Percentiles rank a stretch among this genome's conserved stretches.
Evolutionary conservation across 1,140 invertebrate genomes (phyloP).

Genomic region (Papilio polyxenes): DNA sequence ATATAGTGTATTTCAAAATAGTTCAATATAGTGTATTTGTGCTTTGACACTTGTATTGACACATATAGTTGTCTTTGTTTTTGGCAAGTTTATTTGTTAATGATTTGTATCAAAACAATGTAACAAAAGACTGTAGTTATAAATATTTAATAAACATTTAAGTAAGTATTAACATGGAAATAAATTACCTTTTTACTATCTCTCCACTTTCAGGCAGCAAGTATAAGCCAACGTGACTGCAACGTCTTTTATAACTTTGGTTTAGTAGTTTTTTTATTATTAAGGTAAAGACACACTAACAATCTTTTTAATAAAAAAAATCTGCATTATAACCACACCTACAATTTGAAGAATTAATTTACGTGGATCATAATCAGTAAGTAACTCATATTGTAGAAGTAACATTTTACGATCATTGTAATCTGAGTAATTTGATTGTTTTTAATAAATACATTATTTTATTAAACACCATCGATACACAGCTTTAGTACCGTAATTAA

Average conservation of each 20-base stretch:
- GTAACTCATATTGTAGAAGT: neutral
- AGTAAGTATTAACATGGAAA: neutral
- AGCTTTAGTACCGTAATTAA: neutral
- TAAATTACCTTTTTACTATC: neutral
- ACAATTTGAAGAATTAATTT: neutral
- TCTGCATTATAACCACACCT: too few species aligned
- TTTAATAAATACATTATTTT: neutral
- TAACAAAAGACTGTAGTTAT: neutral
- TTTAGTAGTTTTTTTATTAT: neutral
- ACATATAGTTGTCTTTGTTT: too few species aligned
- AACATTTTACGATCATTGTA: neutral
- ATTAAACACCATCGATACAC: neutral
- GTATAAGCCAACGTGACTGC: neutral
- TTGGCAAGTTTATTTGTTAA: too few species aligned
- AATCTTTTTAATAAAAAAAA: neutral
- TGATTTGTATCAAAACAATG: neutral
- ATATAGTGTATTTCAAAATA: too few species aligned
- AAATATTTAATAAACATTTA: neutral
- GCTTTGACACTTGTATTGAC: too few species aligned
- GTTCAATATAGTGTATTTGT: too few species aligned
- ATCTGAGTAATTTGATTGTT: neutral
- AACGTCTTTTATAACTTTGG: neutral
- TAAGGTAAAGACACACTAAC: neutral
- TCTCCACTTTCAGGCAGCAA: neutral
- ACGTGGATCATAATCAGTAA: too few species aligned